These are phyloP conservation scores for Phengaris alcon DNA, from an alignment of 2,888 invertebrate species.

Conservation along the genomic window DNA sequence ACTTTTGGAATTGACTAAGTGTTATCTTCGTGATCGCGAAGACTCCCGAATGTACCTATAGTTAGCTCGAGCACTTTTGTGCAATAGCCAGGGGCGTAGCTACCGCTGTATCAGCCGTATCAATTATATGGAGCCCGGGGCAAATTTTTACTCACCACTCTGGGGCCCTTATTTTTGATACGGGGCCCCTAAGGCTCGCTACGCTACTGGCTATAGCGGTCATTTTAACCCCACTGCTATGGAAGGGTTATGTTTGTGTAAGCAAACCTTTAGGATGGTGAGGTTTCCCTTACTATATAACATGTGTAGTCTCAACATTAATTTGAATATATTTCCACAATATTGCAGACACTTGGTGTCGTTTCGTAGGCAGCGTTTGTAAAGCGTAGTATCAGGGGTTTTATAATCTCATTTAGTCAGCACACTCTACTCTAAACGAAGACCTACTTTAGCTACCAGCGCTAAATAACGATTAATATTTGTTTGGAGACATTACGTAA, in stretches of 20 bases:
- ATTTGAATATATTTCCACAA: not conserved
- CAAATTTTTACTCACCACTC: too few species aligned
- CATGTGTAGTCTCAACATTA: too few species aligned
- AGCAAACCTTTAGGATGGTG: too few species aligned
- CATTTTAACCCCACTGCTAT: not conserved
- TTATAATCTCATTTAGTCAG: not conserved
- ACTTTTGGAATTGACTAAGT: conserved; percentile 31
- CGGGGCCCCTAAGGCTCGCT: too few species aligned
- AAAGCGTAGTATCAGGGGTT: conserved; percentile 18
- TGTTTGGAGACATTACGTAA: conserved; percentile 22
- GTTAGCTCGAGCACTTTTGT: too few species aligned
- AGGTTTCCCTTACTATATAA: too few species aligned
- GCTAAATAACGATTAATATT: conserved; percentile 29
- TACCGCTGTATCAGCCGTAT: too few species aligned
- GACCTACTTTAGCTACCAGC: conserved; percentile 38
- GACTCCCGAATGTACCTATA: not conserved
- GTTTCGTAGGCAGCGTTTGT: not conserved
- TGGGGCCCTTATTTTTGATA: too few species aligned
- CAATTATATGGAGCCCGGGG: too few species aligned
- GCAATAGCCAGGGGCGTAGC: not conserved
- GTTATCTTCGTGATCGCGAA: conserved; percentile 4
- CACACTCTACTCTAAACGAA: conserved; percentile 34
- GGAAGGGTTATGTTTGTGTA: not conserved
- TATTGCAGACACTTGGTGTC: not conserved
- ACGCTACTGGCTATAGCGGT: not conserved